Conservation (phyloP, 2,113 vertebrate species). For the Pseudopipra pipra region DNA sequence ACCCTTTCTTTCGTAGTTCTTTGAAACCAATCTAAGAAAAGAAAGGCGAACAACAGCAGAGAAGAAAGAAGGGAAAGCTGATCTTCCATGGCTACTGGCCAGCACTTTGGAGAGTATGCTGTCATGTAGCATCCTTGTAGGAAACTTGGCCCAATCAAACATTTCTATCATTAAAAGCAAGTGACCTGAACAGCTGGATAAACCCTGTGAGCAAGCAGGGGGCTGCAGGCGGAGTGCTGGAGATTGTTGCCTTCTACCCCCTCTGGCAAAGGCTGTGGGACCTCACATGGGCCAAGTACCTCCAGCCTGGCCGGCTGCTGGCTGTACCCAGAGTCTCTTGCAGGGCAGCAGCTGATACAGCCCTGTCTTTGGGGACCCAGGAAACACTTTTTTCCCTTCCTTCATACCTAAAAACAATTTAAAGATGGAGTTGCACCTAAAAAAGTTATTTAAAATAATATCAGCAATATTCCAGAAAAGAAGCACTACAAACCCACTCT, state of each 20-base stretch:
- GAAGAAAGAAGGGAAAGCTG: conserved; percentile 3
- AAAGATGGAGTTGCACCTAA: not conserved
- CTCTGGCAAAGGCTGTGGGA: not conserved
- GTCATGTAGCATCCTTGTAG: conserved; percentile 8
- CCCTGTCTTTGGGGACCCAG: not conserved
- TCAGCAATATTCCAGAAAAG: not conserved
- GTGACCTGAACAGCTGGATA: conserved; percentile 44
- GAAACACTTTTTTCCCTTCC: not conserved
- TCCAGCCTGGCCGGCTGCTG: not conserved
- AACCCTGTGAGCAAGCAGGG: not conserved
- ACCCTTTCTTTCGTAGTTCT: fast-evolving
- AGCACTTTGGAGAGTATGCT: not conserved
- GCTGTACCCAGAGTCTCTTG: fast-evolving
- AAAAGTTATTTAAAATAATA: not conserved
- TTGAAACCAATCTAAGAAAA: not conserved
- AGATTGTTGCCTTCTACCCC: not conserved
- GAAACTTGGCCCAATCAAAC: conserved; percentile 40
- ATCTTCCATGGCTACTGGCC: not conserved
- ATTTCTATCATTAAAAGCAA: conserved; percentile 33
- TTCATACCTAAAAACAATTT: not conserved
- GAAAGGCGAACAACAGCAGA: not conserved
- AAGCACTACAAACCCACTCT: not conserved
- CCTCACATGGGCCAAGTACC: fast-evolving
- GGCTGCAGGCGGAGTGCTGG: not conserved
- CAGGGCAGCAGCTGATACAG: fast-evolving